Percentiles rank a stretch among this genome's conserved stretches.
Conservation (phyloP, 2,113 vertebrate genomes). For the Mastomys coucha region DNA sequence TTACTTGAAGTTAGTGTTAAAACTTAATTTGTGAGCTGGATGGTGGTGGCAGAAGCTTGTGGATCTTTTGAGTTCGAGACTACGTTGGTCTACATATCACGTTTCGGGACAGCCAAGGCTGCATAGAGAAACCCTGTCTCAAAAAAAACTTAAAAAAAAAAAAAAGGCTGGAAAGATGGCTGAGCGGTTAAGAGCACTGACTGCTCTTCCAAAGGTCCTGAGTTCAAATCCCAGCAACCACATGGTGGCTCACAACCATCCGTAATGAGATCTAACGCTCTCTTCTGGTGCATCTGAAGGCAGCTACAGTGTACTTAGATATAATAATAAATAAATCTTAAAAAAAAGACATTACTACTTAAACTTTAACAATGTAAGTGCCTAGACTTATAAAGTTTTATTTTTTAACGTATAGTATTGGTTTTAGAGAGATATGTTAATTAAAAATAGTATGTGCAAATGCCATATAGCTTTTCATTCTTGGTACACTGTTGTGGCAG, state of each 20-base stretch:
- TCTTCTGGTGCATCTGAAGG: no score
- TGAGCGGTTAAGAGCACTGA: no score
- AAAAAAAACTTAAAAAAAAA: not conserved
- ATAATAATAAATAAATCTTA: no score
- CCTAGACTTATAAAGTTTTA: conserved; percentile 54
- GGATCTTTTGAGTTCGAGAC: not conserved
- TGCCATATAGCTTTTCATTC: conserved; percentile 52
- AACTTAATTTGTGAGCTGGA: not conserved
- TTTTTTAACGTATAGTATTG: conserved; percentile 44
- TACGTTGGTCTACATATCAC: not conserved
- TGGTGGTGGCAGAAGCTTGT: not conserved
- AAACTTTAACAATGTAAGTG: not conserved
- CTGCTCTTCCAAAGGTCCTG: no score
- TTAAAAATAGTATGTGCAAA: conserved; percentile 2
- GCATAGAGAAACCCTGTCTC: not conserved
- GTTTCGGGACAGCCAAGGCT: not conserved
- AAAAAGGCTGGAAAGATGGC: not conserved
- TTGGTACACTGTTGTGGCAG: conserved; percentile 35
- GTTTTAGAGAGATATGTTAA: conserved; percentile 28
- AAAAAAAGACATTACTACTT: not conserved
- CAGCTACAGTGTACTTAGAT: no score
- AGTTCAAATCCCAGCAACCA: no score
- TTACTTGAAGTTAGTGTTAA: conserved; percentile 40
- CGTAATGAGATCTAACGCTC: no score
- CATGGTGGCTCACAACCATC: no score